Conservation (phyloP, 2,113 vertebrate genomes). For the Limanda limanda region DNA sequence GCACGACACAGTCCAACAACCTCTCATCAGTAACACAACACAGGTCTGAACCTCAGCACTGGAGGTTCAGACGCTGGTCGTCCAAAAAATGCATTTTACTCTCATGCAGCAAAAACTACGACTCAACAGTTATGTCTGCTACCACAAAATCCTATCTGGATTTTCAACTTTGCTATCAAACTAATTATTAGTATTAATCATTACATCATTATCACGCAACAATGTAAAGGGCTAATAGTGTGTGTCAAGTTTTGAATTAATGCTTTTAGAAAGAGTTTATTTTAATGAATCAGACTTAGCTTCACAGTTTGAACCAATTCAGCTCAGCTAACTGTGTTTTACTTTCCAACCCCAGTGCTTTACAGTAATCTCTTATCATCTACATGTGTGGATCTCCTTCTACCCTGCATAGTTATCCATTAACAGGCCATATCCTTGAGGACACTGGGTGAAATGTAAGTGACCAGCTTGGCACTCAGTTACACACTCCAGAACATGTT, state of each 20-base stretch:
- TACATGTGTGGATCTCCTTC: neutral
- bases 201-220: too few species aligned
- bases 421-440: slow-evolving; percentile 41
- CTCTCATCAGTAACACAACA: slow-evolving; percentile 20
- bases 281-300: too few species aligned
- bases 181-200: too few species aligned
- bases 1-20: slow-evolving; percentile 28
- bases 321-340: neutral
- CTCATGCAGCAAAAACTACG: too few species aligned
- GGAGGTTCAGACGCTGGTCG: neutral
- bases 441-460: slow-evolving; percentile 66
- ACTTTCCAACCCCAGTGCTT: neutral
- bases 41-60: slow-evolving; percentile 7
- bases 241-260: too few species aligned
- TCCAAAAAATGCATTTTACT: neutral
- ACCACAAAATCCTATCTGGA: too few species aligned
- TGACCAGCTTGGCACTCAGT: slow-evolving; percentile 4
- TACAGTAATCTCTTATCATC: neutral
- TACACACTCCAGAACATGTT: neutral
- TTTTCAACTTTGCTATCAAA: too few species aligned
- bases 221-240: too few species aligned
- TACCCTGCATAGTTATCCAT: slow-evolving; percentile 45
- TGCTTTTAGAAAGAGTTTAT: too few species aligned
- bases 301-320: neutral
- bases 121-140: too few species aligned